Conservation (phyloP, 2,113 vertebrate genomes). For the Hystrix brachyura region DNA sequence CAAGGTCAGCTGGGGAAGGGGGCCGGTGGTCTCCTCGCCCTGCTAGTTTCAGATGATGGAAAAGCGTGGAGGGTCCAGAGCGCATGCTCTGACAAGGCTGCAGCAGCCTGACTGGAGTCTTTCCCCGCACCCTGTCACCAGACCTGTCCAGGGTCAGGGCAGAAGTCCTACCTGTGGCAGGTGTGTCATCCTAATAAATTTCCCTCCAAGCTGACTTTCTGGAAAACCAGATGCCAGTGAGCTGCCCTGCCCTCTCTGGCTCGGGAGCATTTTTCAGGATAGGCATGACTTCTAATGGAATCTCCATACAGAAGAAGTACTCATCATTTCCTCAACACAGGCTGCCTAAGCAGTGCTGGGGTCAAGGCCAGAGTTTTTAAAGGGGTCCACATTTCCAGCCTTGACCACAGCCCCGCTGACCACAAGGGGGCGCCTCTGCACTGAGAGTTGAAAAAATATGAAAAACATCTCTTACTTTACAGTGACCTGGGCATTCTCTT, state of each 20-base stretch:
- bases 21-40: neutral
- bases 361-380: neutral
- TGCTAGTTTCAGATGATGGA: neutral
- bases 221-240: conserved; percentile 58
- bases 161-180: neutral
- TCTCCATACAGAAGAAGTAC: neutral
- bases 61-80: neutral
- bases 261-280: conserved; percentile 45
- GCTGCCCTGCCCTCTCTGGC: conserved; percentile 27
- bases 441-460: no score
- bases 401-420: neutral
- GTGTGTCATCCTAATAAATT: conserved; percentile 38
- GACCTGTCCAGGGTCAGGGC: neutral
- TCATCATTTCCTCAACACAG: neutral
- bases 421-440: neutral
- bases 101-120: neutral
- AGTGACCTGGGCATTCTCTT: neutral
- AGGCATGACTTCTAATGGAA: neutral
- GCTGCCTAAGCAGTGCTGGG: neutral
- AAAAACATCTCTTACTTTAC: neutral
- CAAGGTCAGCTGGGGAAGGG: neutral
- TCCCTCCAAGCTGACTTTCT: conserved; percentile 64
- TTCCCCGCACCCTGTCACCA: neutral
- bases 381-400: neutral
- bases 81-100: neutral